These are phyloP conservation scores for Oreochromis niloticus DNA, from an alignment of 2,113 vertebrate genomes.

Conservation along the genomic window DNA sequence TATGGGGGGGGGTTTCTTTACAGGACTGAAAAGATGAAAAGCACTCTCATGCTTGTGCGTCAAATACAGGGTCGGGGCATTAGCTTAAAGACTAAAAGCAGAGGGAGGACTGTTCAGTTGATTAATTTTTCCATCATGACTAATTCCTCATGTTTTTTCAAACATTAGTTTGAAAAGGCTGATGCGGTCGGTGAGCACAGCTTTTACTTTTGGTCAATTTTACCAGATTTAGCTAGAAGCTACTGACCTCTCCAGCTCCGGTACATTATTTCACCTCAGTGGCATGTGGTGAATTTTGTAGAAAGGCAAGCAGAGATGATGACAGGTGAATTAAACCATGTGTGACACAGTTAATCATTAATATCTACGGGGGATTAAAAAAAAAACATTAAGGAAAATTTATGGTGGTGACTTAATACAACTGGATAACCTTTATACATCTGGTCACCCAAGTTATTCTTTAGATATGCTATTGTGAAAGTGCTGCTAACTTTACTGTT, in stretches of 20 bases:
- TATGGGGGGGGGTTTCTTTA: rapidly evolving
- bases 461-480: neutral
- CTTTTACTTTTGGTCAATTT: neutral
- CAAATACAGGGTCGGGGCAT: neutral
- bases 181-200: neutral
- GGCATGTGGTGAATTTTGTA: neutral
- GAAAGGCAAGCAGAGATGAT: neutral
- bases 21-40: neutral
- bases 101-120: neutral
- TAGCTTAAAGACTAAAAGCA: neutral
- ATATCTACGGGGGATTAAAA: neutral
- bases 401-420: neutral
- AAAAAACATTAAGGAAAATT: neutral
- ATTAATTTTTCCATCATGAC: neutral
- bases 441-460: neutral
- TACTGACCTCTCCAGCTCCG: neutral
- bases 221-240: neutral
- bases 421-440: neutral
- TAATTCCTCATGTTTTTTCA: neutral
- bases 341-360: neutral
- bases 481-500: neutral
- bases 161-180: neutral
- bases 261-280: neutral
- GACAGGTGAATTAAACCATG: neutral
- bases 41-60: neutral